Percentiles rank a stretch among this genome's conserved stretches.
phyloP scores from a whole-genome alignment of 2,113 vertebrate species.

The Rhea pennata region DNA sequence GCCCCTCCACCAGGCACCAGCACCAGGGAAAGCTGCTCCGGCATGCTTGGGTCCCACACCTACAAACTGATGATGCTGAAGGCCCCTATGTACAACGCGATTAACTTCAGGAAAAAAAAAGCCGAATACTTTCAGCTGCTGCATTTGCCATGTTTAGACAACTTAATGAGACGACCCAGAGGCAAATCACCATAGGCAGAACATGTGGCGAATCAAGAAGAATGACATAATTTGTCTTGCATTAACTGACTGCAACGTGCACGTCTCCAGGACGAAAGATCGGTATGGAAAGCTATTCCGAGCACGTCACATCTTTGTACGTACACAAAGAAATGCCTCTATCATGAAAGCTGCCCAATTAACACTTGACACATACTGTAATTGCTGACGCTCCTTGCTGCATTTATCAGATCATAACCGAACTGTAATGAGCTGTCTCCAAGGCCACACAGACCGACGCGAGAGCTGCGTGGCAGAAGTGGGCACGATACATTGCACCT shows the following conservation, averaged over 20 bases:
- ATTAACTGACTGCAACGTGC: slow-evolving; percentile 46
- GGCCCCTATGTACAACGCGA: not conserved
- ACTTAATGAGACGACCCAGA: slow-evolving; percentile 67
- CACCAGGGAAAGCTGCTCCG: not conserved
- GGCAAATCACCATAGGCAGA: slow-evolving; percentile 62
- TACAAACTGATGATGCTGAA: not conserved
- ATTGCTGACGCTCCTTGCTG: slow-evolving; percentile 53
- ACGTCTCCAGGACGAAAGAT: slow-evolving; percentile 6
- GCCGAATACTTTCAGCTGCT: slow-evolving; percentile 13
- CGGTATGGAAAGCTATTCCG: slow-evolving; percentile 33
- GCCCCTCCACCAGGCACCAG: not conserved
- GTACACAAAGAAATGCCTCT: slow-evolving; percentile 56
- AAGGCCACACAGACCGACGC: not conserved
- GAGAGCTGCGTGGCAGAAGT: accelerated
- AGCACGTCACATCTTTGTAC: slow-evolving; percentile 35
- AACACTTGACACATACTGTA: slow-evolving; percentile 63
- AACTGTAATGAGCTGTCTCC: slow-evolving; percentile 16
- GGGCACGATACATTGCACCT: not conserved
- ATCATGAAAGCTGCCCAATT: slow-evolving; percentile 63
- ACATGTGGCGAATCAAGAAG: slow-evolving; percentile 49
- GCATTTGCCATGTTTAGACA: slow-evolving; percentile 61
- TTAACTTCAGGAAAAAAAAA: not conserved
- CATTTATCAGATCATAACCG: slow-evolving; percentile 46
- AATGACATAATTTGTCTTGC: slow-evolving; percentile 70
- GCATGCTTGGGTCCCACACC: not conserved